Percentiles rank a stretch among this genome's conserved stretches.
Evolutionary conservation across 2,797 vertebrate genomes (phyloP).

Genomic region (Eulemur albifrons): DNA sequence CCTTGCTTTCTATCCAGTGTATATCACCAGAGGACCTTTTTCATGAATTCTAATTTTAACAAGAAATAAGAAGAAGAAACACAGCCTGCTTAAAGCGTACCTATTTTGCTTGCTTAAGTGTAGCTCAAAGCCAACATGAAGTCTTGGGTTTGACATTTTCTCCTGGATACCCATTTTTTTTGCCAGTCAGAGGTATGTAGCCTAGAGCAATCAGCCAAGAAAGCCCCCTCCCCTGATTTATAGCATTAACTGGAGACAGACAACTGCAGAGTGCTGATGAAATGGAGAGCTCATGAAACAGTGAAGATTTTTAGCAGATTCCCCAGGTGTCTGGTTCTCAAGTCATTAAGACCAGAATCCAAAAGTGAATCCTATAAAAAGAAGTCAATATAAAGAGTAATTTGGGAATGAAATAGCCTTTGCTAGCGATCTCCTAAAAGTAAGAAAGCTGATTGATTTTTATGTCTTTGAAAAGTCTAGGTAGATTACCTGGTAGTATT

Average conservation of each 20-base stretch:
- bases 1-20: not conserved
- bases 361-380: constrained; percentile 47
- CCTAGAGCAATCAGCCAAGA: constrained; percentile 36
- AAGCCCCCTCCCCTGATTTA: not conserved
- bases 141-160: constrained; percentile 19
- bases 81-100: not conserved
- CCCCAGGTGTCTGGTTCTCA: constrained; percentile 43
- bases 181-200: not conserved
- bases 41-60: constrained; percentile 31
- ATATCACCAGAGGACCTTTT: not conserved
- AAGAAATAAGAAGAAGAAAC: not conserved
- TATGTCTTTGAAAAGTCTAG: constrained; percentile 26
- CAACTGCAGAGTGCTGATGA: not conserved
- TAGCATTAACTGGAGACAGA: not conserved
- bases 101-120: not conserved
- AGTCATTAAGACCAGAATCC: constrained; percentile 46
- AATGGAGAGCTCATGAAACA: constrained; percentile 20
- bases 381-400: not conserved
- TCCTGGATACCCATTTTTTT: not conserved
- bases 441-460: constrained; percentile 8
- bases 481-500: constrained; percentile 7
- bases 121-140: not conserved
- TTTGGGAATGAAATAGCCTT: constrained; percentile 7
- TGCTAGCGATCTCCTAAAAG: constrained; percentile 1
- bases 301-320: constrained; percentile 31